A percentile compares a stretch with the other conserved stretches of the same genome.
Conservation (phyloP, 2,888 invertebrate species). For the Eristalis arbustorum region DNA sequence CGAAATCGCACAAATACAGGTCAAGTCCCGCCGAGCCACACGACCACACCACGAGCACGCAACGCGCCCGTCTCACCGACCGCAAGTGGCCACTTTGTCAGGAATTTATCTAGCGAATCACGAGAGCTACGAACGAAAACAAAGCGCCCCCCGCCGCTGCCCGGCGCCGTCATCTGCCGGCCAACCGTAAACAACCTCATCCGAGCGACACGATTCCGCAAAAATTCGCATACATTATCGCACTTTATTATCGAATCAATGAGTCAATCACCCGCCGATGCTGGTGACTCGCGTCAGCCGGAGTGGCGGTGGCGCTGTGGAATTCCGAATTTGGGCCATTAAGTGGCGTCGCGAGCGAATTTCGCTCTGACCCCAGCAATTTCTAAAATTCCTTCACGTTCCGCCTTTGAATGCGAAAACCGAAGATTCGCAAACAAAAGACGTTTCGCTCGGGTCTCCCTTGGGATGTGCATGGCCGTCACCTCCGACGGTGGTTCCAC, state of each 20-base stretch:
- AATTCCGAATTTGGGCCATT: constrained; percentile 62
- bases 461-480: constrained; percentile 13
- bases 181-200: constrained; percentile 1
- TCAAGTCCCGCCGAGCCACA: neutral
- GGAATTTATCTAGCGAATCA: neutral
- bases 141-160: neutral
- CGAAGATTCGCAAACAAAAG: constrained; percentile 53
- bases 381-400: constrained; percentile 65
- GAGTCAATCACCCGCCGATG: constrained; percentile 43
- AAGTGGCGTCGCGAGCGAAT: constrained; percentile 54
- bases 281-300: too few species aligned
- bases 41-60: neutral
- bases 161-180: neutral
- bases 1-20: neutral
- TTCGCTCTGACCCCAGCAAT: constrained; percentile 53
- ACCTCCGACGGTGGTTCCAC: constrained; percentile 40
- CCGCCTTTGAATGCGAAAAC: constrained; percentile 60
- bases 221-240: constrained; percentile 37
- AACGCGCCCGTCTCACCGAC: neutral
- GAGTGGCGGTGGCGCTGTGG: too few species aligned
- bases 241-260: constrained; percentile 54
- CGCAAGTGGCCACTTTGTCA: constrained; percentile 2
- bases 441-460: constrained; percentile 31
- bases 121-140: neutral
- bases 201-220: neutral